A percentile compares a stretch with the other conserved stretches of the same genome.
Conservation (phyloP, 2,797 vertebrate species). For the Spinus pinus region DNA sequence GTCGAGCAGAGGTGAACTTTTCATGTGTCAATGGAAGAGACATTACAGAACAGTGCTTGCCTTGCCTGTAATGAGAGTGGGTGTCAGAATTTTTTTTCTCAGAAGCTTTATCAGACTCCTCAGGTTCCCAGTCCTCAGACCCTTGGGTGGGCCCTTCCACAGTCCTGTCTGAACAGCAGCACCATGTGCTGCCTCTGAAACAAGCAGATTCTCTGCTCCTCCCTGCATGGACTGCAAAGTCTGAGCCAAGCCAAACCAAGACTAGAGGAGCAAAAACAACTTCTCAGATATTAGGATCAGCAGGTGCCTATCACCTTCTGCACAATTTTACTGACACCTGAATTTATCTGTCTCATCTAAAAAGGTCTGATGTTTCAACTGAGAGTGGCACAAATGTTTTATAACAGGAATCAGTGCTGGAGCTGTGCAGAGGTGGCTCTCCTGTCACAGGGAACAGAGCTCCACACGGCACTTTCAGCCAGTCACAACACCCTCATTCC, state of each 20-base stretch:
- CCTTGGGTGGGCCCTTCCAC: background rate
- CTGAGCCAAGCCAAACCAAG: accelerated
- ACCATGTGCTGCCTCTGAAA: background rate
- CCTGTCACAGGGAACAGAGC: background rate
- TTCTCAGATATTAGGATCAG: background rate
- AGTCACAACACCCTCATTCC: background rate
- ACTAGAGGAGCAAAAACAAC: background rate
- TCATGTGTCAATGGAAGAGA: background rate
- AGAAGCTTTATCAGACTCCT: background rate
- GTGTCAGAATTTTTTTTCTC: background rate
- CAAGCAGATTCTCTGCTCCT: background rate
- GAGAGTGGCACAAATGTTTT: background rate
- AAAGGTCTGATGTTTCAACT: background rate
- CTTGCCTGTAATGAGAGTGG: background rate
- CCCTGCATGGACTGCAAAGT: background rate
- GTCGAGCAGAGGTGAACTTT: background rate
- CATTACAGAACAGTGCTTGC: background rate
- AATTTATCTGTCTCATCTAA: background rate
- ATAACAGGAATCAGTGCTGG: background rate
- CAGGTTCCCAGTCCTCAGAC: background rate
- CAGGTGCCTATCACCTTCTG: background rate
- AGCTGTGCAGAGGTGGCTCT: background rate
- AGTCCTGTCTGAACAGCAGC: background rate
- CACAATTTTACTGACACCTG: background rate
- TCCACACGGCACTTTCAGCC: background rate